These are phyloP conservation scores for Beris morrisii DNA, from an alignment of 2,888 invertebrate species.

Conservation along the genomic window DNA sequence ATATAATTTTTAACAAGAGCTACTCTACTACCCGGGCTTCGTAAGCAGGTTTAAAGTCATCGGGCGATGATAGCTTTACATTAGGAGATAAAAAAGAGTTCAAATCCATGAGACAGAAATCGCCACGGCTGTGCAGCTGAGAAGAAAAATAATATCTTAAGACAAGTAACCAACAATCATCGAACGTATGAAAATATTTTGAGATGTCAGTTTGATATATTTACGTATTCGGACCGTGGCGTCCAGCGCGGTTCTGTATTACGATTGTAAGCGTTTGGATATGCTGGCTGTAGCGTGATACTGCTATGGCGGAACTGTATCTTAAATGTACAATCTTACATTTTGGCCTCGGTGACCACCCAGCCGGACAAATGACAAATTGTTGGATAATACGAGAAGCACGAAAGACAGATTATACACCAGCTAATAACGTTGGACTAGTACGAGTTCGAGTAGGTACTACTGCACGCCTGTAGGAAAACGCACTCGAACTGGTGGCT, in stretches of 20 bases:
- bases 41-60: slow-evolving; percentile 3
- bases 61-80: slow-evolving; percentile 16
- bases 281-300: neutral
- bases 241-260: slow-evolving; percentile 1
- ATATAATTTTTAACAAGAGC: slow-evolving; percentile 20
- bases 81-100: slow-evolving; percentile 16
- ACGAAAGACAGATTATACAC: slow-evolving; percentile 33
- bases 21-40: neutral
- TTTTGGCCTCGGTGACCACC: slow-evolving; percentile 34
- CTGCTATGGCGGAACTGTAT: slow-evolving; percentile 9
- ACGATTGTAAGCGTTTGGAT: neutral
- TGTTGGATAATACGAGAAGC: slow-evolving; percentile 35
- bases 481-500: no score
- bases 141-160: slow-evolving; percentile 12
- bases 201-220: slow-evolving; percentile 31
- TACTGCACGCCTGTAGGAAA: no score
- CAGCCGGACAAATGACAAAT: slow-evolving; percentile 37
- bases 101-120: slow-evolving; percentile 11
- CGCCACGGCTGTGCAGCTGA: slow-evolving; percentile 4
- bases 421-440: neutral
- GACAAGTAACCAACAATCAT: slow-evolving; percentile 31
- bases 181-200: slow-evolving; percentile 29
- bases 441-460: no score
- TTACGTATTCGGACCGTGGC: slow-evolving; percentile 20
- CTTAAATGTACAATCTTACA: slow-evolving; percentile 22